Percentiles rank a stretch among this genome's conserved stretches.
Conservation (phyloP, 2,113 vertebrate genomes). For the Cromileptes altivelis region DNA sequence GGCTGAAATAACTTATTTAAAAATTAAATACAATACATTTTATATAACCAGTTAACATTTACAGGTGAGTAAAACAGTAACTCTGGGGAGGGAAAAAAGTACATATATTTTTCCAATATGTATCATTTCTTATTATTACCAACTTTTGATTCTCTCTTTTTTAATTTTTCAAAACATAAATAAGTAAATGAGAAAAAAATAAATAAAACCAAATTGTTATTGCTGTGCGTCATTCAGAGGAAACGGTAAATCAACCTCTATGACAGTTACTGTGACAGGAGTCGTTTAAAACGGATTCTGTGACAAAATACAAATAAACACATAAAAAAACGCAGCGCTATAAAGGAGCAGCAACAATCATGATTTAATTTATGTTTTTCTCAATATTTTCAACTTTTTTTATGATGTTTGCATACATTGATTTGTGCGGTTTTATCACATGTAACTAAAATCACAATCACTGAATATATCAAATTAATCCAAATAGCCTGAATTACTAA, state of each 20-base stretch:
- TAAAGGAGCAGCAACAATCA: constrained; percentile 11
- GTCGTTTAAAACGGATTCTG: constrained; percentile 12
- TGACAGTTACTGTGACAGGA: constrained; percentile 23
- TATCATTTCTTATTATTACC: background rate
- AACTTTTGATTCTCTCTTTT: background rate
- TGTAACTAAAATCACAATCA: background rate
- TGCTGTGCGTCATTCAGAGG: background rate
- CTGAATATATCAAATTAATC: background rate
- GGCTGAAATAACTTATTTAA: background rate
- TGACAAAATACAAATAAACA: constrained; percentile 24
- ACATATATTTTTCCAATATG: background rate
- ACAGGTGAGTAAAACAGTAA: background rate
- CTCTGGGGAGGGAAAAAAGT: background rate
- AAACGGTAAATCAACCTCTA: constrained; percentile 2
- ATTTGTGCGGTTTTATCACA: background rate
- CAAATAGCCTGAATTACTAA: background rate
- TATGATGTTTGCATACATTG: background rate
- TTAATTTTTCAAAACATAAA: background rate
- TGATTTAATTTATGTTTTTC: constrained; percentile 2
- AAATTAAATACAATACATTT: background rate
- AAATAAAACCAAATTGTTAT: background rate
- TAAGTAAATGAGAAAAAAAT: background rate
- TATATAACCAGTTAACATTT: background rate
- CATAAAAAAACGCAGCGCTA: background rate
- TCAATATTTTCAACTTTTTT: background rate